phyloP scores from a whole-genome alignment of 2,113 vertebrate species.

The Polyodon spathula region DNA sequence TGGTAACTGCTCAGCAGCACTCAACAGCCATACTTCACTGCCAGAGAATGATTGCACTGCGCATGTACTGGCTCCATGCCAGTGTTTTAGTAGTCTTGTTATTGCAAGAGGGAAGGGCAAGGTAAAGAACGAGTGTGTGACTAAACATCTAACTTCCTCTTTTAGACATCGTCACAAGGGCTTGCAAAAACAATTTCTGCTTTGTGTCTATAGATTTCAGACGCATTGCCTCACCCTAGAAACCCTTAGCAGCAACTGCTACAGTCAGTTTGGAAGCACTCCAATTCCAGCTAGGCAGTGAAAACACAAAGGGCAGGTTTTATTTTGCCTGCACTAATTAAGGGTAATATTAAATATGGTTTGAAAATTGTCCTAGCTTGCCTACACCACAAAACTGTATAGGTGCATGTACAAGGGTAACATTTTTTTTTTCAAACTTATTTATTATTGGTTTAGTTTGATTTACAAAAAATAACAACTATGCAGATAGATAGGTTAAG shows the following conservation, averaged over 20 bases:
- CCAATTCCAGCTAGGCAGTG: conserved; percentile 60
- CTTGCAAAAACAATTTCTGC: conserved; percentile 93
- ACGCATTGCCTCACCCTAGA: conserved; percentile 86
- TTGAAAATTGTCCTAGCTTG: no score
- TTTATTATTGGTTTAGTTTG: no score
- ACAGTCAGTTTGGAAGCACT: conserved; percentile 60
- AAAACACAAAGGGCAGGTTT: conserved; percentile 59
- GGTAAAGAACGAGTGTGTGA: conserved; percentile 76
- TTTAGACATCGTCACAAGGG: conserved; percentile 87
- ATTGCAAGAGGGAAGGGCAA: conserved; percentile 64
- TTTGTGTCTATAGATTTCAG: conserved; percentile 91
- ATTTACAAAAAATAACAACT: no score
- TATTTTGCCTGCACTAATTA: not conserved
- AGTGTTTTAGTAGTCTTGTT: conserved; percentile 50
- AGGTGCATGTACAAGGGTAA: no score
- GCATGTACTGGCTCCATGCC: conserved; percentile 26
- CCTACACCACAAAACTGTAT: no score
- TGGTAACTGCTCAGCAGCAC: no score
- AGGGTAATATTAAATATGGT: conserved; percentile 1
- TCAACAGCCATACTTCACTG: no score
- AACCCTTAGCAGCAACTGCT: conserved; percentile 50
- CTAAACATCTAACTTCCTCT: conserved; percentile 93
- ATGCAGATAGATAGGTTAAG: no score
- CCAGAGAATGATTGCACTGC: no score
- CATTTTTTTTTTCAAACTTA: no score